These are phyloP conservation scores for Tenrec ecaudatus DNA, from an alignment of 2,113 vertebrate genomes.

Conservation along the genomic window DNA sequence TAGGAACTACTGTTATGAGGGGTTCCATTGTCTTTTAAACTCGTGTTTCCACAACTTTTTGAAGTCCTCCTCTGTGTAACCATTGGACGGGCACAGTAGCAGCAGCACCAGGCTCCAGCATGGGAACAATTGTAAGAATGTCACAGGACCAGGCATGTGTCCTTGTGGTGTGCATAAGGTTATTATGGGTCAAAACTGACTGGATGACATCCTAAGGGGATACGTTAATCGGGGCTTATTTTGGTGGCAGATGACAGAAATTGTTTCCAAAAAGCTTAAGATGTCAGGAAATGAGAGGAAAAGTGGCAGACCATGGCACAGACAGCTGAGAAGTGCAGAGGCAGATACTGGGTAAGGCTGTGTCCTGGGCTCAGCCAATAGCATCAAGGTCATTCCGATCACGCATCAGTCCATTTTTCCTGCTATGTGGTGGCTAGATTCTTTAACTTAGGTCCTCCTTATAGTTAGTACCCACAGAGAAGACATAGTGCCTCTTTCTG, in stretches of 20 bases:
- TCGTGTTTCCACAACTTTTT: too few species aligned
- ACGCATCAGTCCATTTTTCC: neutral
- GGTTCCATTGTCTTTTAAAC: too few species aligned
- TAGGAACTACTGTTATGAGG: neutral
- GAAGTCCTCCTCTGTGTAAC: too few species aligned
- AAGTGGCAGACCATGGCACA: neutral
- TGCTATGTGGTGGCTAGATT: neutral
- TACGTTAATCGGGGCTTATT: neutral
- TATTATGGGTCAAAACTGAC: too few species aligned
- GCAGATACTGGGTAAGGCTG: neutral
- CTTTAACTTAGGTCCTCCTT: neutral
- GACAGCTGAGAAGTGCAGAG: neutral
- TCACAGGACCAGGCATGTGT: too few species aligned
- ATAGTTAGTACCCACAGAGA: neutral
- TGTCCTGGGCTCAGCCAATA: neutral
- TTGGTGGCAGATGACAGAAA: constrained; percentile 44
- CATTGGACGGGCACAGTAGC: too few species aligned
- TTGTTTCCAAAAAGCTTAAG: neutral
- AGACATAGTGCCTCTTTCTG: neutral
- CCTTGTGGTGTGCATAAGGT: too few species aligned
- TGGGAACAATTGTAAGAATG: too few species aligned
- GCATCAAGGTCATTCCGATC: neutral
- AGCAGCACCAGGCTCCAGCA: too few species aligned
- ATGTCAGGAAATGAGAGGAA: constrained; percentile 27
- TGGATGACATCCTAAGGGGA: too few species aligned